Evolutionary conservation across 2,888 invertebrate genomes (phyloP), one percentile per base, ranked within the genome.

Genomic region (Sisyra nigra): DNA sequence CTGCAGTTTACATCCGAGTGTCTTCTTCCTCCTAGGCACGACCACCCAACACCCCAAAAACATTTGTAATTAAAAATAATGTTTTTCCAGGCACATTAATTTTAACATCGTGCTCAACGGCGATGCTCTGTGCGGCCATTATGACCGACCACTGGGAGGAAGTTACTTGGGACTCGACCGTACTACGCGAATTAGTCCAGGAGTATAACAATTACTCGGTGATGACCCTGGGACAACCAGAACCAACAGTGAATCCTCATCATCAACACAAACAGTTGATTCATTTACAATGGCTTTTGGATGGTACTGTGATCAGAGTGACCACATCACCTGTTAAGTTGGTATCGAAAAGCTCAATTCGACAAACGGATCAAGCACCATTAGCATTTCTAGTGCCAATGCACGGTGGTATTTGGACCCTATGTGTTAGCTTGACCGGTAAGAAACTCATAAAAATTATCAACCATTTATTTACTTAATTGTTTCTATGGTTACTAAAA

Each of bases 111-210:
- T 77, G 80, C 55, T 81, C 83, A 24, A 84, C 86, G 40, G 80
- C 80, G 29, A 77, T 87, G 76, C 64, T 87, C 33, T 85, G 84
- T 58, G 79, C 79, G 3, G 83, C 88, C 49, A 83, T 89, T 58
- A 85, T 88, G 80, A 86, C 86, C 46, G 84, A 87, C 57, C 84
- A 87, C 59, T 89, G 89, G 88, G 89, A 89, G 64, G 80, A 84
- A 57, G 81, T 89, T 48, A 72, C 72, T 46, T 89, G 88, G 84
- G 80, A 86, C 60, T 68, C 68, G 31, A 63, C 67, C 2, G 68
- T 69, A 30, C 64, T 83, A 19, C 66, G 69, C 11, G 63, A 64
- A 14, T 40, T 46, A 5, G 67, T 74, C 33, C 69, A 74, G 33
- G 76, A 76, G 55, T 69, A 75, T 11, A 69, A 68, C 40, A 71